Base-by-base conservation (phyloP, 2,113 vertebrate species). In the Bubo blakistoni region DNA sequence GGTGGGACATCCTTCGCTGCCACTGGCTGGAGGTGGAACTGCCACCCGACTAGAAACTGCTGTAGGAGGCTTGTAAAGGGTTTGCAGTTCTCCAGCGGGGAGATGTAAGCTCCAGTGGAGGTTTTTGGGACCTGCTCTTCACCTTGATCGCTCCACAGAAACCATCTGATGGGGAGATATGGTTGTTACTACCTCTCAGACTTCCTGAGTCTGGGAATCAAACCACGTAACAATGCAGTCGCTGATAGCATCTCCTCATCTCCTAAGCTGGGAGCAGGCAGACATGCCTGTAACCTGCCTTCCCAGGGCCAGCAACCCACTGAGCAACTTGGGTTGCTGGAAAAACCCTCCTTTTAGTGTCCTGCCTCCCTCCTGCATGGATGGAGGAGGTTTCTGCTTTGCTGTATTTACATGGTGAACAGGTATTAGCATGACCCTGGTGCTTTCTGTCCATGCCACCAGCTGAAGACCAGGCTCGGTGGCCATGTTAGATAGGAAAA, bases 401-500 rank as follows among this genome's bases (percentile, higher is more conserved):
- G 15, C 44, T 24, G 4, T 7, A 13, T 42, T 73, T 59, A 54
- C 55, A 9, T 2, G 2, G 12, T n/a, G 69, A 88, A 32, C 40
- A 61, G 21, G 15, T 32, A 20, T 6, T n/a, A 24, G 8, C 5
- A 15, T 32, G 40, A 73, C n/a, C 26, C 49, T 0, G 3, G 10
- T 27, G 49, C 44, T 65, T 69, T 78, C 72, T 18, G 2, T 26
- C 25, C 30, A 21, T 1, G 5, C 40, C 11, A 2, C 34, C 6
- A 9, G 11, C 73, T 72, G 70, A 34, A 81, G 27, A 25, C 7
- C 18, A 13, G 26, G 14, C 26, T 84, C 4, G 5, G 59, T 4
- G 27, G 11, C 40, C 29, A 1, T 1, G 5, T 30, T 47, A 30
- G 1, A 0, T 22, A 49, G 61, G 7, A 81, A 47, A 59, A 61